These are phyloP conservation scores for Eriocheir sinensis DNA, from an alignment of 1,140 invertebrate genomes.

Conservation along the genomic window DNA sequence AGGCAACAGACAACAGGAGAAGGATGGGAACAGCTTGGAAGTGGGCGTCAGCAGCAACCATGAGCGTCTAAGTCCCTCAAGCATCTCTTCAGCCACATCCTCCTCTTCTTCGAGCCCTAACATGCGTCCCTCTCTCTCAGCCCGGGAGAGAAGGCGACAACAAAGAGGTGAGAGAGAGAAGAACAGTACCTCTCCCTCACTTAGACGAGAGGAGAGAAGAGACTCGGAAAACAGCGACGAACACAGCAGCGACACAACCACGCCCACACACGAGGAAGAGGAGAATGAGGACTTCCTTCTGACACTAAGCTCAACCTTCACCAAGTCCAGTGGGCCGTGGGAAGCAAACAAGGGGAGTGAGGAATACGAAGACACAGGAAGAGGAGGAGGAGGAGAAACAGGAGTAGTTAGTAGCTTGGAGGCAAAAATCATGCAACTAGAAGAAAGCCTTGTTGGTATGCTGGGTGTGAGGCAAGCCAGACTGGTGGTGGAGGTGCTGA, in stretches of 20 bases:
- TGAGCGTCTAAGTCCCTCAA: background rate
- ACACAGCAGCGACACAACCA: background rate
- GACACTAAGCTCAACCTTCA: conserved; percentile 42
- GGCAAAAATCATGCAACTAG: conserved; percentile 16
- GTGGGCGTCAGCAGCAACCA: background rate
- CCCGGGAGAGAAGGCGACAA: conserved; percentile 52
- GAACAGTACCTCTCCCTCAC: background rate
- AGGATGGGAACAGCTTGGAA: too few relatives aligned
- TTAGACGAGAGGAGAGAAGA: background rate
- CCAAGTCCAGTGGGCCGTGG: background rate
- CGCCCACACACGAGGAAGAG: background rate
- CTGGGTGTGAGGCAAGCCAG: conserved; percentile 16
- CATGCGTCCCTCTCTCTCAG: background rate
- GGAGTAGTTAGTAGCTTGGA: too few relatives aligned
- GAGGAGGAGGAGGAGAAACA: background rate
- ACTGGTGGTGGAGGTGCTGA: conserved; percentile 7
- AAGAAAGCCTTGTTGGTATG: background rate
- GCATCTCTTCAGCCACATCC: background rate
- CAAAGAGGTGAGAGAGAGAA: background rate
- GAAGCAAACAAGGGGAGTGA: background rate
- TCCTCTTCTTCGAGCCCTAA: background rate
- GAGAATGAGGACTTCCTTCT: conserved; percentile 50
- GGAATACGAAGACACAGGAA: background rate
- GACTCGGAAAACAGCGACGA: conserved; percentile 20
- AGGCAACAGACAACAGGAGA: background rate